Percentiles rank a stretch among this genome's conserved stretches.
These are phyloP conservation scores for Eristalis tenax DNA, from an alignment of 2,888 invertebrate genomes.

Conservation along the genomic window DNA sequence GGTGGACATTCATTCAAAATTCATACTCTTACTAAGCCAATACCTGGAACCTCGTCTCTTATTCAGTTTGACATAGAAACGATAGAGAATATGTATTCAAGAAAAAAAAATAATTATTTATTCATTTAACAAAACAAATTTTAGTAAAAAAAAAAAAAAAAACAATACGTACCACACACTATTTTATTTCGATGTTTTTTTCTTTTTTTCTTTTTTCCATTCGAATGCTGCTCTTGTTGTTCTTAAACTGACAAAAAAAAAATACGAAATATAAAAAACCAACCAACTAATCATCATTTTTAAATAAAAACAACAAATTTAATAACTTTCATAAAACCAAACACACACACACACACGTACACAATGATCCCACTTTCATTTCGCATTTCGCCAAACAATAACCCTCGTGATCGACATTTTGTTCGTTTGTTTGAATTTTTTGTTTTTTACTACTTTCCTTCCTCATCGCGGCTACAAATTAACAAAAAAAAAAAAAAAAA, in stretches of 20 bases:
- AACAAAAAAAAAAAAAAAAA: conserved; percentile 20
- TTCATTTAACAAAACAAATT: conserved; percentile 59
- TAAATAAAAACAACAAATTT: conserved; percentile 29
- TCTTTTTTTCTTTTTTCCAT: conserved; percentile 74
- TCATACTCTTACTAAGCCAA: conserved; percentile 66
- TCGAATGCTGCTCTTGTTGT: conserved; percentile 74
- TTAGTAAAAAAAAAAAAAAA: background rate
- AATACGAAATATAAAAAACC: conserved; percentile 59
- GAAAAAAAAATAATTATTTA: conserved; percentile 25
- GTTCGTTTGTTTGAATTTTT: background rate
- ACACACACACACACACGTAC: conserved; percentile 54
- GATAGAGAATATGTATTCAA: conserved; percentile 5
- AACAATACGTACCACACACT: conserved; percentile 72
- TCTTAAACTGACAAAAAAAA: conserved; percentile 66
- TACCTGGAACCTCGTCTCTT: conserved; percentile 44
- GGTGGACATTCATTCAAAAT: conserved; percentile 1
- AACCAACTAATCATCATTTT: conserved; percentile 63
- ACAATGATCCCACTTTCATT: conserved; percentile 12
- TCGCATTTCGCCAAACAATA: conserved; percentile 22
- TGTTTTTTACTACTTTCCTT: conserved; percentile 23
- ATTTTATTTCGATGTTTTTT: conserved; percentile 74
- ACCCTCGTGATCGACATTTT: background rate
- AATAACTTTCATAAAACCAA: conserved; percentile 32
- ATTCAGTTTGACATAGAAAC: conserved; percentile 58
- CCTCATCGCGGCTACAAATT: conserved; percentile 45